Conservation (phyloP, 2,797 vertebrate genomes). For the Myotis findleyi region DNA sequence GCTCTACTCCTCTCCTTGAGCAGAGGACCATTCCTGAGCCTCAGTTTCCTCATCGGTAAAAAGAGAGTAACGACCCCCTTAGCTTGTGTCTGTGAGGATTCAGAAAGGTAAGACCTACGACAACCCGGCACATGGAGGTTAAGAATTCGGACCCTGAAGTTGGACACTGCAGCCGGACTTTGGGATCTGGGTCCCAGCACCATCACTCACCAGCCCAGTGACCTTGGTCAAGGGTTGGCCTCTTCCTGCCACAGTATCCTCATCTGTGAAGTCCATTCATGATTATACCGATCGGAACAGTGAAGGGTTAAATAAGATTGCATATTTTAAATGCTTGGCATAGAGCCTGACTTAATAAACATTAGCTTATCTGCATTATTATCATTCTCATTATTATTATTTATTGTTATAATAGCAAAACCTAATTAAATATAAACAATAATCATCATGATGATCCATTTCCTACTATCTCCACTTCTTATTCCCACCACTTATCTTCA, state of each 20-base stretch:
- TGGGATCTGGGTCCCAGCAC: neutral
- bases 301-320: neutral
- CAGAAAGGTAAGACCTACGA: neutral
- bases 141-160: neutral
- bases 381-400: constrained; percentile 36
- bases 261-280: neutral
- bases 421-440: constrained; percentile 4
- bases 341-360: neutral
- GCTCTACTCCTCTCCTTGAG: neutral
- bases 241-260: neutral
- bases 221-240: neutral
- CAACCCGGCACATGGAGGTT: neutral
- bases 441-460: neutral
- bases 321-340: neutral
- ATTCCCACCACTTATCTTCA: neutral
- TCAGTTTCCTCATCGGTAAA: neutral
- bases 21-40: neutral
- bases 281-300: neutral
- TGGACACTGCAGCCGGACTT: neutral
- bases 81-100: neutral
- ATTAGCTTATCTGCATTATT: neutral
- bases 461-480: neutral
- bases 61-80: neutral
- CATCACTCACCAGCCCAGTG: neutral
- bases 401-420: constrained; percentile 37